Evolutionary conservation across 2,113 vertebrate genomes (phyloP).

Genomic region (Nipponia nippon): DNA sequence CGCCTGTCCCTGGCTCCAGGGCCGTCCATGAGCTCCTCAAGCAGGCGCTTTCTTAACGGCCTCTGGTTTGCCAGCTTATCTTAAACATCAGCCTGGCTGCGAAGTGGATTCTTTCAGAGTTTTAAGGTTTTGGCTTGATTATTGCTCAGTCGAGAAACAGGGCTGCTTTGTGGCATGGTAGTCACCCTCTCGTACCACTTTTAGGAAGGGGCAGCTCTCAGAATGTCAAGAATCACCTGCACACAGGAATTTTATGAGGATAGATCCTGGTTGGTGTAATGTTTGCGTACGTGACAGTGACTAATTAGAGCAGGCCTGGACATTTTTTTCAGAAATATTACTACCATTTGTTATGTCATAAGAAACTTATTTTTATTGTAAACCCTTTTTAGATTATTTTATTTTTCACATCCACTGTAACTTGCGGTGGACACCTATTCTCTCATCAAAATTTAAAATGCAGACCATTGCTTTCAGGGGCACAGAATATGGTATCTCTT

Average conservation of each 20-base stretch:
- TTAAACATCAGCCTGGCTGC: background rate
- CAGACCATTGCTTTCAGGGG: background rate
- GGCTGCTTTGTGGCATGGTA: fast-evolving
- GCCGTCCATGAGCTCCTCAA: fast-evolving
- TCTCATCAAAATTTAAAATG: background rate
- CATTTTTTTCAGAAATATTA: background rate
- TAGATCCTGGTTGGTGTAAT: background rate
- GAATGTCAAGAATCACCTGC: fast-evolving
- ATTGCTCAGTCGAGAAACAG: background rate
- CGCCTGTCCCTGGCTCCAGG: fast-evolving
- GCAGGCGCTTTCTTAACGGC: fast-evolving
- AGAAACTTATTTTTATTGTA: background rate
- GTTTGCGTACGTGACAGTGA: background rate
- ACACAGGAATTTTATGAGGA: fast-evolving
- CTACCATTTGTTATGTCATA: background rate
- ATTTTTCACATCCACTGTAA: fast-evolving
- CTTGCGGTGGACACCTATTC: background rate
- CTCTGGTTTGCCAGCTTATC: fast-evolving
- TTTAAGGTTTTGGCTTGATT: background rate
- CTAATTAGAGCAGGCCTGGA: background rate
- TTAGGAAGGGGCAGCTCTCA: background rate
- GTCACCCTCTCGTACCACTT: fast-evolving
- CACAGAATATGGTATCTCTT: background rate
- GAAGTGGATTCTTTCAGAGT: background rate
- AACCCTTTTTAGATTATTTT: background rate